Percentiles rank a stretch among this genome's conserved stretches.
These are phyloP conservation scores for Pteropus alecto DNA, from an alignment of 2,113 vertebrate species.

Conservation along the genomic window DNA sequence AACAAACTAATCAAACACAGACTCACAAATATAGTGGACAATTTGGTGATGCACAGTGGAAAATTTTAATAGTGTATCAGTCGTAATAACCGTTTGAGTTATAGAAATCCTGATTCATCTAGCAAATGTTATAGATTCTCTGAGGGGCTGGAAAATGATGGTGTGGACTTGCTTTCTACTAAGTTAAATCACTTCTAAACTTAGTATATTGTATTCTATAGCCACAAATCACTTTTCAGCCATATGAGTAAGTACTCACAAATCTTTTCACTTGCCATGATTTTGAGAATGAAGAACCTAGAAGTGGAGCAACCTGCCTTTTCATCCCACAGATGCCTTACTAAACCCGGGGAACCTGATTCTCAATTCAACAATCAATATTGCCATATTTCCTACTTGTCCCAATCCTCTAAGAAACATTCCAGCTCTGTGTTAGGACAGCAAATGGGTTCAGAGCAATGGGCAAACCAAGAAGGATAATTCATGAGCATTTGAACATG, in stretches of 20 bases:
- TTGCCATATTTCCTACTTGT: not conserved
- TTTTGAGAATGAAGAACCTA: not conserved
- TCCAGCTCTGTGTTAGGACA: not conserved
- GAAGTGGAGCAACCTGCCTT: not conserved
- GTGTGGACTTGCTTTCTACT: not conserved
- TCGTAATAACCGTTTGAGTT: not conserved
- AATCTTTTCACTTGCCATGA: not conserved
- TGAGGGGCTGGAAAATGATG: not conserved
- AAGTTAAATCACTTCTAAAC: not conserved
- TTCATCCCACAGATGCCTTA: not conserved
- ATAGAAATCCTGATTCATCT: not conserved
- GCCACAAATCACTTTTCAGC: not conserved
- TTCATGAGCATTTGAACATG: not conserved
- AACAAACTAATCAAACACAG: too few relatives aligned
- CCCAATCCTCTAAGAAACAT: not conserved
- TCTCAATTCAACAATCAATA: not conserved
- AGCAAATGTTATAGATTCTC: not conserved
- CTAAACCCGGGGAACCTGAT: not conserved
- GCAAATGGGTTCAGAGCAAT: not conserved
- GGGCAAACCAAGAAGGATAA: not conserved
- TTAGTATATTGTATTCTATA: not conserved
- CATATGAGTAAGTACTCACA: not conserved
- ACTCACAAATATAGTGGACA: too few relatives aligned
- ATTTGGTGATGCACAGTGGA: not conserved
- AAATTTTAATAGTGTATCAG: not conserved